phyloP scores from a whole-genome alignment of 2,113 vertebrate genomes.

The Pipa parva region DNA sequence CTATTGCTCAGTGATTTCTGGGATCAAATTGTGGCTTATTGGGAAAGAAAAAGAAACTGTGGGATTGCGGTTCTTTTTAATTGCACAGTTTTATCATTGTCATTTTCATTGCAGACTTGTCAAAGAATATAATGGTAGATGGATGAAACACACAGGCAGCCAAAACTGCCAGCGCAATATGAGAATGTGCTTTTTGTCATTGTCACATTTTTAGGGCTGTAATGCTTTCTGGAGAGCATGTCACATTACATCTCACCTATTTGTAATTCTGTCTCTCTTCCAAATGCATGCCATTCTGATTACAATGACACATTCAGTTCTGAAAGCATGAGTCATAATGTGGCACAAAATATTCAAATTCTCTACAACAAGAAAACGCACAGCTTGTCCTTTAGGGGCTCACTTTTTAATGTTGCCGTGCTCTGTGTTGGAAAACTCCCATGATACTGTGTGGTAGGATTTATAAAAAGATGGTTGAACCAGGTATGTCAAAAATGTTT shows the following conservation, averaged over 20 bases:
- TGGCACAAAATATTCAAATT: slow-evolving; percentile 32
- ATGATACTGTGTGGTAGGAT: too few relatives aligned
- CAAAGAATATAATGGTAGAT: slow-evolving; percentile 18
- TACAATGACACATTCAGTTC: slow-evolving; percentile 37
- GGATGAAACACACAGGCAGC: slow-evolving; percentile 4
- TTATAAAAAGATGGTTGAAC: neutral
- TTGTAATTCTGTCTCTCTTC: slow-evolving; percentile 28
- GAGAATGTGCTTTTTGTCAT: slow-evolving; percentile 31
- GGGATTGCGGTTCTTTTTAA: slow-evolving; percentile 11
- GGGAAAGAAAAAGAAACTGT: neutral
- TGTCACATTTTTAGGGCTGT: slow-evolving; percentile 19
- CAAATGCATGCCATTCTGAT: slow-evolving; percentile 21
- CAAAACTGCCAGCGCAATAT: slow-evolving; percentile 7
- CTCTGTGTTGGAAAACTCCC: neutral
- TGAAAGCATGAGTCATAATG: slow-evolving; percentile 25
- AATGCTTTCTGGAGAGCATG: slow-evolving; percentile 17
- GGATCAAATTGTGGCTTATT: neutral
- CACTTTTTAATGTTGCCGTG: neutral
- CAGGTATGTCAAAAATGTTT: neutral
- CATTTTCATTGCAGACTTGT: slow-evolving; percentile 17
- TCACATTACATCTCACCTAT: slow-evolving; percentile 38
- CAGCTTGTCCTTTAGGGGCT: neutral
- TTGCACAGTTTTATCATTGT: slow-evolving; percentile 6
- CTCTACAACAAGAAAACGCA: slow-evolving; percentile 9
- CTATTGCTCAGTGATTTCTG: neutral